phyloP scores from a whole-genome alignment of 2,888 invertebrate species.

The Cinara cedri region DNA sequence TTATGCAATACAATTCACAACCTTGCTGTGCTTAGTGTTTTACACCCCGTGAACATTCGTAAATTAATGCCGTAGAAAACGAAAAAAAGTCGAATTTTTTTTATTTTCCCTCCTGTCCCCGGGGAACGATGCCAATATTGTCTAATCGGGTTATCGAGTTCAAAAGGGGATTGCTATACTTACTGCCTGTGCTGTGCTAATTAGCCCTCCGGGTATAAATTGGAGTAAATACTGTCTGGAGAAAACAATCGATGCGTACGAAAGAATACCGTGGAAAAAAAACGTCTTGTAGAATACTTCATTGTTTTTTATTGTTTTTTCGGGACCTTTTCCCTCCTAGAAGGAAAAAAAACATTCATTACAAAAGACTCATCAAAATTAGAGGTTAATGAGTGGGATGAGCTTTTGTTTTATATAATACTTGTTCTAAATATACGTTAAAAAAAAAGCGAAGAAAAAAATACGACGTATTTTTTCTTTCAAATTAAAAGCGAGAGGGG shows the following conservation, averaged over 20 bases:
- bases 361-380: slow-evolving; percentile 57
- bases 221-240: slow-evolving; percentile 51
- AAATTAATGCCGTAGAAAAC: slow-evolving; percentile 16
- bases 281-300: slow-evolving; percentile 23
- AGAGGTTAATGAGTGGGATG: slow-evolving; percentile 57
- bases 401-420: slow-evolving; percentile 49
- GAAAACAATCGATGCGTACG: slow-evolving; percentile 44
- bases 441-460: slow-evolving; percentile 16
- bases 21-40: slow-evolving; percentile 35
- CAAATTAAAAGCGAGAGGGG: slow-evolving; percentile 53
- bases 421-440: slow-evolving; percentile 25
- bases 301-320: slow-evolving; percentile 50
- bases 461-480: slow-evolving; percentile 40
- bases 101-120: slow-evolving; percentile 14
- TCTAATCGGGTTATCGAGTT: slow-evolving; percentile 47
- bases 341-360: slow-evolving; percentile 27
- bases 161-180: slow-evolving; percentile 21
- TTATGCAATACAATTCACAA: slow-evolving; percentile 52
- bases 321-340: neutral
- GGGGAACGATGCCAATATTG: slow-evolving; percentile 48
- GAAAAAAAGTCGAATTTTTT: neutral
- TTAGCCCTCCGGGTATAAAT: slow-evolving; percentile 55
- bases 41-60: slow-evolving; percentile 23
- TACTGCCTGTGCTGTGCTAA: slow-evolving; percentile 37
- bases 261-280: slow-evolving; percentile 36